These are phyloP conservation scores for Triops cancriformis DNA, from an alignment of 1,140 invertebrate species.

Conservation along the genomic window DNA sequence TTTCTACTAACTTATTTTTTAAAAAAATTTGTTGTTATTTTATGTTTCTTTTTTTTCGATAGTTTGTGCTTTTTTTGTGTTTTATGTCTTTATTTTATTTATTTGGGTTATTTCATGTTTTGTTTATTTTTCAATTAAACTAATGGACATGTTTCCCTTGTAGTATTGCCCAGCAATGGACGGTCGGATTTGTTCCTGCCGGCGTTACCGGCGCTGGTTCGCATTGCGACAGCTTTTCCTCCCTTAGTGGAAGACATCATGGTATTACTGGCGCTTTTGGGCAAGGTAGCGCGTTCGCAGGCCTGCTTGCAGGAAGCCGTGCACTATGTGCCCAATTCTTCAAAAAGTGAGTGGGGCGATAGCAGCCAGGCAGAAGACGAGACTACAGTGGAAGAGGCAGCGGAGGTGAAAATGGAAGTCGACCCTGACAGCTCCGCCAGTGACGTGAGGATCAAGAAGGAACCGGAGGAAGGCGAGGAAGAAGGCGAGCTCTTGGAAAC, in stretches of 20 bases:
- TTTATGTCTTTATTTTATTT: no score
- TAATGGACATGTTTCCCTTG: slow-evolving; percentile 32
- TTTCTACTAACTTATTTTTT: no score
- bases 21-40: no score
- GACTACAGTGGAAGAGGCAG: slow-evolving; percentile 15
- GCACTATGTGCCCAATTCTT: slow-evolving; percentile 16
- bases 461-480: slow-evolving; percentile 20
- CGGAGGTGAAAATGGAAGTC: slow-evolving; percentile 9
- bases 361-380: background rate
- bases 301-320: slow-evolving; percentile 48
- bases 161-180: slow-evolving; percentile 67
- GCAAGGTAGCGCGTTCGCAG: slow-evolving; percentile 73
- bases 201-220: slow-evolving; percentile 69
- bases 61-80: no score
- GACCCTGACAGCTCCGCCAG: background rate
- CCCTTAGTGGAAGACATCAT: slow-evolving; percentile 82
- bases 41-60: no score
- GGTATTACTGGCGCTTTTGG: slow-evolving; percentile 73
- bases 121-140: no score
- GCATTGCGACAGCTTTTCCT: slow-evolving; percentile 85
- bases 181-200: slow-evolving; percentile 71
- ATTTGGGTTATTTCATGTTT: no score
- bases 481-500: slow-evolving; percentile 24
- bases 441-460: slow-evolving; percentile 19
- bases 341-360: background rate